Evolutionary conservation across 2,113 vertebrate species (phyloP).

Genomic region (Tragelaphus strepsiceros): DNA sequence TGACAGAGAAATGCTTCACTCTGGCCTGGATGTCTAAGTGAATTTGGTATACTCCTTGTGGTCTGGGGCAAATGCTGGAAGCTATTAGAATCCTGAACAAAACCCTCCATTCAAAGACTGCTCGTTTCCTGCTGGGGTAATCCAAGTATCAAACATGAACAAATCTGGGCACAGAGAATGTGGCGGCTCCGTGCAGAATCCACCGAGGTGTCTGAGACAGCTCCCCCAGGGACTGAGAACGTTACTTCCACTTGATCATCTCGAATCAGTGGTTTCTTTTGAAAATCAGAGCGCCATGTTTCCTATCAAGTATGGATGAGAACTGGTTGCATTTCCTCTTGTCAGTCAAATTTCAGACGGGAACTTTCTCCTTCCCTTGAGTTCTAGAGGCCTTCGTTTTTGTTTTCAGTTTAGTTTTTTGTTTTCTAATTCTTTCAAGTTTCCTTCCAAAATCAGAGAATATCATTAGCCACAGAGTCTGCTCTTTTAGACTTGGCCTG

Average conservation of each 20-base stretch:
- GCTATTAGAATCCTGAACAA: constrained; percentile 90
- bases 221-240: constrained; percentile 56
- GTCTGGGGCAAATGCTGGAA: constrained; percentile 87
- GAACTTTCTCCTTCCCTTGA: constrained; percentile 72
- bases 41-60: constrained; percentile 80
- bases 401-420: constrained; percentile 12
- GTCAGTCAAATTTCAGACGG: constrained; percentile 71
- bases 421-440: background rate
- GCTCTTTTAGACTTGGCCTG: background rate
- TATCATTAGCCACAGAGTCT: constrained; percentile 52
- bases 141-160: constrained; percentile 84
- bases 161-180: constrained; percentile 79
- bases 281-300: constrained; percentile 32
- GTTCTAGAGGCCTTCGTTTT: constrained; percentile 61
- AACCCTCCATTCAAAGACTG: constrained; percentile 89
- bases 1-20: constrained; percentile 80
- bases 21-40: constrained; percentile 79
- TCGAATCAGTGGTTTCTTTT: constrained; percentile 65
- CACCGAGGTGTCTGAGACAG: constrained; percentile 76
- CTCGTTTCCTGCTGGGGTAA: constrained; percentile 87
- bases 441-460: constrained; percentile 26
- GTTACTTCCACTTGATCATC: constrained; percentile 68
- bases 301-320: background rate
- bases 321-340: constrained; percentile 74
- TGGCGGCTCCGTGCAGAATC: constrained; percentile 62